Evolutionary conservation across 2,113 vertebrate species (phyloP), one percentile per base, ranked within the genome.

Genomic region (Scartelaos histophorus): DNA sequence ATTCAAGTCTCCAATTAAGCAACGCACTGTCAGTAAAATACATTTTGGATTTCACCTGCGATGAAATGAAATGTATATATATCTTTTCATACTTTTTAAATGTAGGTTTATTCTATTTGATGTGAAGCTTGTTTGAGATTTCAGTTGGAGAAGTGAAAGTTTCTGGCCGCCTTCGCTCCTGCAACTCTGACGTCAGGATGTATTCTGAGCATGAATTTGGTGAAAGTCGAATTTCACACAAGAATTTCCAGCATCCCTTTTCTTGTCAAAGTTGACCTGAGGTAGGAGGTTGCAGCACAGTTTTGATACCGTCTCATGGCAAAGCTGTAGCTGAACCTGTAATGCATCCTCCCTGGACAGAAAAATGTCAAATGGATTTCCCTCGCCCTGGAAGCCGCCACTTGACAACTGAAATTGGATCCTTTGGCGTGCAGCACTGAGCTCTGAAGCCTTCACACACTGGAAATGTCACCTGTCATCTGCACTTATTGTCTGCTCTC

Each of bases 391-490:
- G 72, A 73, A 72, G 73, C 82, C 71, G 75, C 66, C 83, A 88
- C 84, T 83, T 83, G 78, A 66, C 76, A 70, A 68, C 77, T 69
- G 75, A 88, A 88, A 88, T 89, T 82, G 75, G 83, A 76, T 81
- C 84, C 83, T 82, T 71, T 82, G 88, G 84, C 80, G n/a, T 82
- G 69, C 74, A 66, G 83, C 82, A 84, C 83, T 87, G 84, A 61
- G 68, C 71, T 82, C 81, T 79, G 78, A 83, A 88, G 74, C 79
- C 80, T 87, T 90, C 81, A 82, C 89, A 81, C 71, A 70, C 77
- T 73, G 66, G 73, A 92, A 92, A 91, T 88, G 91, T 91, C 87
- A 90, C 86, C 87, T 91, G 88, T 90, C 91, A 90, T 71, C 85
- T 49, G 54, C 78, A 65, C 78, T 91, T 86, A 85, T 81, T 76